Evolutionary conservation across 2,797 vertebrate species (phyloP).

Genomic region (Sebastes flavidus): DNA sequence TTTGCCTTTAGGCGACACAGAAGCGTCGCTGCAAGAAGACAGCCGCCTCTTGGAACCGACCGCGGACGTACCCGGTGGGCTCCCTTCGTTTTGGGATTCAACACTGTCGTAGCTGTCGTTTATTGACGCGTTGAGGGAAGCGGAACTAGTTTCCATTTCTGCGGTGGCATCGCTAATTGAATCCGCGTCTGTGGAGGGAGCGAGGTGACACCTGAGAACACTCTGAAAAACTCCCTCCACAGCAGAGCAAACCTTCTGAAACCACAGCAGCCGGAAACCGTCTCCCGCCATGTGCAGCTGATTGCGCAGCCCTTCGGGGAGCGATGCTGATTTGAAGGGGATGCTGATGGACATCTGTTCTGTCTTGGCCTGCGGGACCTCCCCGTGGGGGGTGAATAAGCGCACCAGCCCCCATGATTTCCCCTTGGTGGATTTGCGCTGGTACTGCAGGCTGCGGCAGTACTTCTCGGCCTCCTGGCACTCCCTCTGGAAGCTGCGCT

Average conservation of each 20-base stretch:
- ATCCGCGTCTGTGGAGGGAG: constrained; percentile 45
- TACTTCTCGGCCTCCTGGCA: constrained; percentile 87
- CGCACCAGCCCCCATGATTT: constrained; percentile 90
- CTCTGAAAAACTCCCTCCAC: constrained; percentile 76
- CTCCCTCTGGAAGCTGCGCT: constrained; percentile 80
- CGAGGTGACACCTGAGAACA: constrained; percentile 80
- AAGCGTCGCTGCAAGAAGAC: constrained; percentile 38
- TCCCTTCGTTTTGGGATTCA: constrained; percentile 22
- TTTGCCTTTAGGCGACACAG: constrained; percentile 61
- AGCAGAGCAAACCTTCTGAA: constrained; percentile 74
- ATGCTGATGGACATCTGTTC: constrained; percentile 71
- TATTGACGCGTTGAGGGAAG: constrained; percentile 49
- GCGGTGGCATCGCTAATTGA: background rate
- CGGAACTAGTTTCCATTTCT: constrained; percentile 47
- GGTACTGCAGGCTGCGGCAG: constrained; percentile 91
- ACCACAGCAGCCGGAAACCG: constrained; percentile 72
- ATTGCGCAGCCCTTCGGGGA: constrained; percentile 65
- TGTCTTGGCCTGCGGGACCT: background rate
- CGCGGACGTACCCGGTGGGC: background rate
- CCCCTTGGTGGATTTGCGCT: constrained; percentile 84
- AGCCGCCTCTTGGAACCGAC: constrained; percentile 74
- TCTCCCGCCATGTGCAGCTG: constrained; percentile 72
- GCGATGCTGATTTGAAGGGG: constrained; percentile 71
- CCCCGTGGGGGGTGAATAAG: constrained; percentile 81
- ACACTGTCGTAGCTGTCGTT: constrained; percentile 53